Evolutionary conservation across 2,797 vertebrate species (phyloP), one percentile per base, ranked within the genome.

Genomic region (Girardinus metallicus): DNA sequence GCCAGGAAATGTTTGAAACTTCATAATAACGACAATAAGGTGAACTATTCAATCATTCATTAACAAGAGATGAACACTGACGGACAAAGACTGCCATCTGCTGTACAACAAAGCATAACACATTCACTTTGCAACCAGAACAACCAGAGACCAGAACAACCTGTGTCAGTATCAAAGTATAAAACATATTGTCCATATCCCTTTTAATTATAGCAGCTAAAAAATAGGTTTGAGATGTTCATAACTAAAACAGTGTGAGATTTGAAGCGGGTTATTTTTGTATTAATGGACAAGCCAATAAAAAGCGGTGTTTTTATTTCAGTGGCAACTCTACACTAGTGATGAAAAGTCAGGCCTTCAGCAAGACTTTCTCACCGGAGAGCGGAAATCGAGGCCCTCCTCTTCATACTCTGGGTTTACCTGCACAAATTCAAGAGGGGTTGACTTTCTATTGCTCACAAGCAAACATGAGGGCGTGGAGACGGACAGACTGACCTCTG

Each of bases 331-430:
- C 43, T 71, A 44, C 68, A 9, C 68, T 15, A 29, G 41, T 44
- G 26, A 70, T 23, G 21, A 26, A 21, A 29, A 71, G 11, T 23
- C 34, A 21, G 57, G 18, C 31, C n/a, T n/a, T 74, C 2, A 62
- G 7, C 2, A 39, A 8, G 43, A 78, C 26, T 62, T 73, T 92
- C 95, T 95, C 91, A 96, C 95, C 80, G 94, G 91, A 26, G 93
- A 94, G 72, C 94, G 94, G 7, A 92, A 94, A 83, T 96, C 95
- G 41, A 94, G 83, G 78, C 94, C 93, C 82, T 95, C 95, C 80
- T 96, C 95, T 81, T 96, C 96, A 91, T 96, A 96, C 29, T 96
- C 95, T 73, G 96, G 95, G 87, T 96, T 96, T 71, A 96, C 93
- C 96, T 96, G 90, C 34, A 88, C 81, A 90, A 86, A 85, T 0